Evolutionary conservation across 2,888 invertebrate genomes (phyloP).

Genomic region (Polydrusus pterygomalis): DNA sequence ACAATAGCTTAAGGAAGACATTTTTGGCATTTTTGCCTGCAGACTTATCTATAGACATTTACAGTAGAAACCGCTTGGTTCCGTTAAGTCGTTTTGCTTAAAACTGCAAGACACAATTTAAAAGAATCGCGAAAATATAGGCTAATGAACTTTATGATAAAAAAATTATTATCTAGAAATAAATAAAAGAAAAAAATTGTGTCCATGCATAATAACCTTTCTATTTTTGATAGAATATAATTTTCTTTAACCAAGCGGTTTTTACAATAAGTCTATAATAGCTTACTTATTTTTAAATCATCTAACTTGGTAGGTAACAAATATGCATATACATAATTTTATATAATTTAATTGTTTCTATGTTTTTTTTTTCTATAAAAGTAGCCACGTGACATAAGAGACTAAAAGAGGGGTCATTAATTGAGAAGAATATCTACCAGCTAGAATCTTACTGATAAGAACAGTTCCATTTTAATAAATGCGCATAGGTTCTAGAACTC

Average conservation of each 20-base stretch:
- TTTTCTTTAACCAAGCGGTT: slow-evolving; percentile 29
- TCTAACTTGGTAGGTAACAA: slow-evolving; percentile 52
- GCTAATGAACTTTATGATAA: background rate
- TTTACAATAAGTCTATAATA: slow-evolving; percentile 28
- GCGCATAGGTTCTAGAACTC: too few species aligned
- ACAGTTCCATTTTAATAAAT: too few species aligned
- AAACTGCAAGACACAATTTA: background rate
- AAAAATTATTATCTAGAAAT: background rate
- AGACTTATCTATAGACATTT: slow-evolving; percentile 69
- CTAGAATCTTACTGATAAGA: too few species aligned
- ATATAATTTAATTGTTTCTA: slow-evolving; percentile 33
- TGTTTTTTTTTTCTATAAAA: slow-evolving; percentile 7
- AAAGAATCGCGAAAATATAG: background rate
- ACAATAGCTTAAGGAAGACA: slow-evolving; percentile 71
- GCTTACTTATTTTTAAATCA: slow-evolving; percentile 44
- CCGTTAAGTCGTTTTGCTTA: background rate
- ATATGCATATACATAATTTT: slow-evolving; percentile 49
- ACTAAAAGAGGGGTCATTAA: too few species aligned
- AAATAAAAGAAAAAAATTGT: background rate
- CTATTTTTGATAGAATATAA: too few species aligned
- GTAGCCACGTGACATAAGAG: slow-evolving; percentile 10
- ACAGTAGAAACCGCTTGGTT: slow-evolving; percentile 63
- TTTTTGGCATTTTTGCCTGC: slow-evolving; percentile 69
- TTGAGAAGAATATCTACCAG: too few species aligned
- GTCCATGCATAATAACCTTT: too few species aligned